Conservation (phyloP, 2,888 invertebrate genomes). For the Ormyrus rosae region DNA sequence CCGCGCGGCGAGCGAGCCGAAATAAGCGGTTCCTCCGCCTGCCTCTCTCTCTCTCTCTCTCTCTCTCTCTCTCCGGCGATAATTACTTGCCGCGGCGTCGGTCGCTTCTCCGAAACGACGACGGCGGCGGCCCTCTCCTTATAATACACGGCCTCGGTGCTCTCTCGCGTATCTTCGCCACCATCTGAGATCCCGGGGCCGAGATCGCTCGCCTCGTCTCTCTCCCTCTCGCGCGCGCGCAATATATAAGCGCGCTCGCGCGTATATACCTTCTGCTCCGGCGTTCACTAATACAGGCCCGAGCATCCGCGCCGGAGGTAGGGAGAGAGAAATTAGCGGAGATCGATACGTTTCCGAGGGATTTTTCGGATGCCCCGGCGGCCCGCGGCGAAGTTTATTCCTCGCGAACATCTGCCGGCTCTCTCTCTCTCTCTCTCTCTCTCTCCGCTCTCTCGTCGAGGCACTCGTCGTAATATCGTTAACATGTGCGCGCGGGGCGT, state of each 20-base stretch:
- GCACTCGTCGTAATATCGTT: background rate
- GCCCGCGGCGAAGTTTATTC: background rate
- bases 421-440: too few species aligned
- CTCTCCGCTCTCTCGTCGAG: background rate
- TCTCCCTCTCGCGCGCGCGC: background rate
- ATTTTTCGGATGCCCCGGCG: too few species aligned
- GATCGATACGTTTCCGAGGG: too few species aligned
- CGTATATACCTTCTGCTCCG: background rate
- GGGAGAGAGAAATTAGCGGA: too few species aligned
- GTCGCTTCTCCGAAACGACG: constrained; percentile 21
- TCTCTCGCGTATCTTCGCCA: constrained; percentile 44
- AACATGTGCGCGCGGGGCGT: background rate
- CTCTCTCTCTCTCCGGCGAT: constrained; percentile 42
- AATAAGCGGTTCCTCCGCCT: constrained; percentile 45
- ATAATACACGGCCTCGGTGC: constrained; percentile 25
- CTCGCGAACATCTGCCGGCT: background rate
- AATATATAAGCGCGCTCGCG: constrained; percentile 16
- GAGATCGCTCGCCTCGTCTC: constrained; percentile 30
- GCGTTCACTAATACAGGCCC: too few species aligned
- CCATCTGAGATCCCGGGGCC: constrained; percentile 45
- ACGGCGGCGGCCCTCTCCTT: constrained; percentile 12
- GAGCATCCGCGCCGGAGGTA: background rate
- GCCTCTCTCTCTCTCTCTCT: background rate
- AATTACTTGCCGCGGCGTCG: constrained; percentile 44
- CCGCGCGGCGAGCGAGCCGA: background rate